Conservation (phyloP, 2,113 vertebrate species). For the Theristicus caerulescens region DNA sequence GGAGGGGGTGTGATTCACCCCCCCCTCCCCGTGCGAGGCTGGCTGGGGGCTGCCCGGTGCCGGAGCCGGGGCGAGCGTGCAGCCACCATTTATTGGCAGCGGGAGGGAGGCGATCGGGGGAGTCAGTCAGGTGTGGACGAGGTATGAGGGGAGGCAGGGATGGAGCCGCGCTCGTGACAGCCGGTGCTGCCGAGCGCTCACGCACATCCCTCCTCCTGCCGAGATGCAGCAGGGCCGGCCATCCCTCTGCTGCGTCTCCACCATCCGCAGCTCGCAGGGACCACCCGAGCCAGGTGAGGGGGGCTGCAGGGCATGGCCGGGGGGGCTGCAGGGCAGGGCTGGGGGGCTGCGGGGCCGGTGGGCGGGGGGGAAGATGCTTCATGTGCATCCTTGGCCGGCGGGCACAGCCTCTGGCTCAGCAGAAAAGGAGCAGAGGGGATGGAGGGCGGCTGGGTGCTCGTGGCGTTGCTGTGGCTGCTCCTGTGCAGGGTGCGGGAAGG, state of each 20-base stretch:
- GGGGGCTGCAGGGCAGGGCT: too few species aligned
- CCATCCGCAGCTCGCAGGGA: slow-evolving; percentile 34
- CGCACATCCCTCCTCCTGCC: slow-evolving; percentile 29
- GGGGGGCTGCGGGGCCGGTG: neutral
- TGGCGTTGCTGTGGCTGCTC: neutral
- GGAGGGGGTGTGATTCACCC: neutral
- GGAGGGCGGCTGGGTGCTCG: neutral
- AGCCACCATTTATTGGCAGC: neutral
- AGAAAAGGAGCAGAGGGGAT: neutral
- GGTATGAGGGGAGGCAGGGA: slow-evolving; percentile 42
- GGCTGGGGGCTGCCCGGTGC: neutral
- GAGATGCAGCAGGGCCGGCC: slow-evolving; percentile 54
- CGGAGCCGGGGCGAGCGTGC: neutral
- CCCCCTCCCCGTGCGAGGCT: accelerated
- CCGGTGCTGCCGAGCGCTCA: slow-evolving; percentile 28
- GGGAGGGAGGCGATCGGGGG: neutral
- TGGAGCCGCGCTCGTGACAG: slow-evolving; percentile 21
- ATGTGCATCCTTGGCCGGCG: neutral
- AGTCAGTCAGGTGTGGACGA: slow-evolving; percentile 46
- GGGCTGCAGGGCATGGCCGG: neutral
- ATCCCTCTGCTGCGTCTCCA: slow-evolving; percentile 50
- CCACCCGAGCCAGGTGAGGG: slow-evolving; percentile 43
- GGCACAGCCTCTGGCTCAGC: neutral
- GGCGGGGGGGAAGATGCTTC: neutral
- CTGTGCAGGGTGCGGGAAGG: neutral